A percentile compares a stretch with the other conserved stretches of the same genome.
These are phyloP conservation scores for Coracias cyanogaster DNA, from an alignment of 2,797 vertebrate species.

Conservation along the genomic window DNA sequence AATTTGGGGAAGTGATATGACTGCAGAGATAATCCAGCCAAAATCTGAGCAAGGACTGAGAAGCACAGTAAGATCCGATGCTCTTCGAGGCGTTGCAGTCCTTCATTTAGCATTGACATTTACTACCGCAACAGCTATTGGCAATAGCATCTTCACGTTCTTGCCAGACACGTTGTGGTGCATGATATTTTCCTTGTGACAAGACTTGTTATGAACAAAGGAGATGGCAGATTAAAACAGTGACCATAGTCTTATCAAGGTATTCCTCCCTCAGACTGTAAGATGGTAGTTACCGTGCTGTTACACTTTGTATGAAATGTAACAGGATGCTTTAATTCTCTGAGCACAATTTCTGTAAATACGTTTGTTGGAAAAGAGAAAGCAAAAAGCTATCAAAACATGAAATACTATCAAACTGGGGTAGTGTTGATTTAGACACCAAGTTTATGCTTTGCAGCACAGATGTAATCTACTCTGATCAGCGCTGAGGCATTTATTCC, in stretches of 20 bases:
- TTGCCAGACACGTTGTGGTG: neutral
- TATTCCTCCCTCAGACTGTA: neutral
- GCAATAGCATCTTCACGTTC: neutral
- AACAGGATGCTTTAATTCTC: conserved; percentile 9
- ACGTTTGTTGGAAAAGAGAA: neutral
- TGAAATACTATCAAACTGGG: neutral
- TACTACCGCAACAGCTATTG: neutral
- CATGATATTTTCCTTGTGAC: neutral
- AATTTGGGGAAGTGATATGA: neutral
- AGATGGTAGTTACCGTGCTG: neutral
- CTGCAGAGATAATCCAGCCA: neutral
- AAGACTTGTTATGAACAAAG: neutral
- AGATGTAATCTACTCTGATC: neutral
- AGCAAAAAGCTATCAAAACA: neutral
- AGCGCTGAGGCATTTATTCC: neutral
- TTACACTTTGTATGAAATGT: neutral
- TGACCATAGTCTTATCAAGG: neutral
- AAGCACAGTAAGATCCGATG: neutral
- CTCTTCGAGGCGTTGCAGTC: neutral
- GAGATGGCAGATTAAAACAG: neutral
- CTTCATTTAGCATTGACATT: conserved; percentile 16
- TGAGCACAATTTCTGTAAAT: neutral
- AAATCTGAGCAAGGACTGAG: neutral
- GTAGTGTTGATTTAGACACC: neutral
- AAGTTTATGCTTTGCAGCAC: neutral